A percentile compares a stretch with the other conserved stretches of the same genome.
These are phyloP conservation scores for Syngnathus rostellatus DNA, from an alignment of 2,797 vertebrate species.

Conservation along the genomic window DNA sequence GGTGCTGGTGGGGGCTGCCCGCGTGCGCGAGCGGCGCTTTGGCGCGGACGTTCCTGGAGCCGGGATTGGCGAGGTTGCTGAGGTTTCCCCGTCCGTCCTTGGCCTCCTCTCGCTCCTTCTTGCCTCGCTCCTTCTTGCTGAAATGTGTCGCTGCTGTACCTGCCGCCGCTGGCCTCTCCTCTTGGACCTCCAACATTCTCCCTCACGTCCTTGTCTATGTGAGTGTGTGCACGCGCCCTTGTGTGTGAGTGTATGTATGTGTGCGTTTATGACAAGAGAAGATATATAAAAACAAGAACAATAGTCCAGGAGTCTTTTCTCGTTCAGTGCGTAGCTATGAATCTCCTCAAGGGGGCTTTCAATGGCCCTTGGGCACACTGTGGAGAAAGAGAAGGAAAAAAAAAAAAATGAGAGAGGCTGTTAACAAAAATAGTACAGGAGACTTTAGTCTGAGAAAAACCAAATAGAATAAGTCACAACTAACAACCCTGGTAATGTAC, in stretches of 20 bases:
- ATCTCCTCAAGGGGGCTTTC: slow-evolving; percentile 89
- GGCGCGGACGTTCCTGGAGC: slow-evolving; percentile 66
- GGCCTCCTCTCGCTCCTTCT: slow-evolving; percentile 87
- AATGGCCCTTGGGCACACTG: slow-evolving; percentile 94
- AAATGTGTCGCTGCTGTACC: slow-evolving; percentile 77
- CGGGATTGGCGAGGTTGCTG: slow-evolving; percentile 68
- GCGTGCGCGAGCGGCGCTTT: slow-evolving; percentile 66
- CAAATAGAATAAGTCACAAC: slow-evolving; percentile 9
- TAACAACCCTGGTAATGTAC: background rate
- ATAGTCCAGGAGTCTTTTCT: slow-evolving; percentile 57
- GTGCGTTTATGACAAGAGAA: slow-evolving; percentile 11
- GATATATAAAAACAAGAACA: slow-evolving; percentile 48
- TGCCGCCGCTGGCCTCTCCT: slow-evolving; percentile 79
- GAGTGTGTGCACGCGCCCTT: slow-evolving; percentile 19
- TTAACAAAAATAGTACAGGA: slow-evolving; percentile 33
- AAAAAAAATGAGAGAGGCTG: slow-evolving; percentile 11
- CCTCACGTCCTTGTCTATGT: slow-evolving; percentile 58
- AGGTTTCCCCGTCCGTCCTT: slow-evolving; percentile 71
- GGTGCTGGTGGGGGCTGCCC: slow-evolving; percentile 78
- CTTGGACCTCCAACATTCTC: slow-evolving; percentile 98
- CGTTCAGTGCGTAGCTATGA: slow-evolving; percentile 70
- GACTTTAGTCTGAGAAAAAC: slow-evolving; percentile 14
- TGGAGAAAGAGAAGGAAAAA: slow-evolving; percentile 20
- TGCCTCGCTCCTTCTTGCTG: slow-evolving; percentile 85
- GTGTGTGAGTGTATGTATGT: slow-evolving; percentile 15